Evolutionary conservation across 2,113 vertebrate species (phyloP), one percentile per base, ranked within the genome.

Genomic region (Chionis minor): DNA sequence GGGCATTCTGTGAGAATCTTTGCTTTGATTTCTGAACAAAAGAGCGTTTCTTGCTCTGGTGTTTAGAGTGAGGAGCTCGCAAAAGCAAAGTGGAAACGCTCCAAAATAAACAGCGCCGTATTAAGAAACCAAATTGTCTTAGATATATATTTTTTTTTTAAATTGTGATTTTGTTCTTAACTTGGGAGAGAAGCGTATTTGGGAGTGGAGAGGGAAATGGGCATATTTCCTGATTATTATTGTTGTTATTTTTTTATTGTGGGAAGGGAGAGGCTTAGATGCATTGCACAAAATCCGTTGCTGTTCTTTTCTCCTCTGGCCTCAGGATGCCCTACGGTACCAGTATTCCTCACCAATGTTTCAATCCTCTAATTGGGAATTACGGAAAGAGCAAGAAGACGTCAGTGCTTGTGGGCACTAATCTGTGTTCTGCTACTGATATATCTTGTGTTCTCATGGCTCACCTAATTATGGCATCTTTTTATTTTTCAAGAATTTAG

Each of bases 401-500:
- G 28, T 18, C 32, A 38, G 26, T 66, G 17, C 65, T 78, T 27
- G 4, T 32, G n/a, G 38, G 20, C 6, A 3, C 59, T 94, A 13
- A 70, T 75, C 55, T 45, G 12, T 62, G 32, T 70, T 73, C 69
- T 95, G 69, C 51, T 77, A 8, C 80, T 38, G 63, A 74, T 88
- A 79, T 74, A 28, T 35, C 73, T 56, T 69, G 21, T 81, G 35
- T 69, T 81, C 69, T 81, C 40, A 14, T 84, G 56, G 56, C 63
- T 92, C 24, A 52, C 22, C 92, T 81, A 81, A 67, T 92, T 92
- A 88, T 81, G 88, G 38, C 82, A 88, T 86, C 82, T 81, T 90
- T 71, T 92, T 28, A 72, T 85, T 94, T 82, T 52, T 45, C 63
- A 86, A 71, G 58, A 91, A 61, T 91, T 94, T 91, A 79, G 56